A percentile compares a stretch with the other conserved stretches of the same genome.
Evolutionary conservation across 2,113 vertebrate species (phyloP).

Genomic region (Thinocorus orbignyianus): DNA sequence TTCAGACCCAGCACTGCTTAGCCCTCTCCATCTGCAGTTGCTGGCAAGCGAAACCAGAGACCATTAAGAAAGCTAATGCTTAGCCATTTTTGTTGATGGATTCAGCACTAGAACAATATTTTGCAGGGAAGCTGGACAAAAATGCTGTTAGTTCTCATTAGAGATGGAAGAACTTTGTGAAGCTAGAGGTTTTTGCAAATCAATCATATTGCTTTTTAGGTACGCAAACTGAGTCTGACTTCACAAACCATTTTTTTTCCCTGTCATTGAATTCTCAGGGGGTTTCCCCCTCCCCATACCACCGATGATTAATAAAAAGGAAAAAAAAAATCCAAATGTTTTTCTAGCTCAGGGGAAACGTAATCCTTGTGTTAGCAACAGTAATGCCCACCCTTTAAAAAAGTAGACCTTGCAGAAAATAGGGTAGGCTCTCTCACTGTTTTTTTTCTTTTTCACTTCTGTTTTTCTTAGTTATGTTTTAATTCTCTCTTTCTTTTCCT

Average conservation of each 20-base stretch:
- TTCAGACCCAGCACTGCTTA: conserved; percentile 36
- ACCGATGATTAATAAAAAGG: conserved; percentile 45
- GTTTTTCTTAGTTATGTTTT: conserved; percentile 14
- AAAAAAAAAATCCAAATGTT: conserved; percentile 12
- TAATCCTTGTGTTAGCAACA: conserved; percentile 12
- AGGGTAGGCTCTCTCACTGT: background rate
- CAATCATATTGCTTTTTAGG: conserved; percentile 68
- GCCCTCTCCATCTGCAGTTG: conserved; percentile 58
- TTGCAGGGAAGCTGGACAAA: conserved; percentile 66
- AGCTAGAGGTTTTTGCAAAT: conserved; percentile 67
- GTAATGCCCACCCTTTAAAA: conserved; percentile 7
- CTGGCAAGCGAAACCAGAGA: conserved; percentile 61
- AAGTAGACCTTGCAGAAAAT: conserved; percentile 2
- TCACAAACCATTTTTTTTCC: conserved; percentile 48
- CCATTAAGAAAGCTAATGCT: conserved; percentile 68
- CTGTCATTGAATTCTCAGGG: conserved; percentile 53
- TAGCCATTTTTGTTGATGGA: conserved; percentile 71
- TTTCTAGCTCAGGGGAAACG: conserved; percentile 38
- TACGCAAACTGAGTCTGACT: conserved; percentile 62
- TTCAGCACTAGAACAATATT: conserved; percentile 67
- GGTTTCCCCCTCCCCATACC: conserved; percentile 17
- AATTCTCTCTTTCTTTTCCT: conserved; percentile 3
- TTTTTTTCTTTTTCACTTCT: background rate
- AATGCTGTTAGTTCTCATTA: conserved; percentile 69
- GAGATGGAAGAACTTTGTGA: conserved; percentile 62